Evolutionary conservation across 1,140 invertebrate species (phyloP).

Genomic region (Thalassaphorura encarpata): DNA sequence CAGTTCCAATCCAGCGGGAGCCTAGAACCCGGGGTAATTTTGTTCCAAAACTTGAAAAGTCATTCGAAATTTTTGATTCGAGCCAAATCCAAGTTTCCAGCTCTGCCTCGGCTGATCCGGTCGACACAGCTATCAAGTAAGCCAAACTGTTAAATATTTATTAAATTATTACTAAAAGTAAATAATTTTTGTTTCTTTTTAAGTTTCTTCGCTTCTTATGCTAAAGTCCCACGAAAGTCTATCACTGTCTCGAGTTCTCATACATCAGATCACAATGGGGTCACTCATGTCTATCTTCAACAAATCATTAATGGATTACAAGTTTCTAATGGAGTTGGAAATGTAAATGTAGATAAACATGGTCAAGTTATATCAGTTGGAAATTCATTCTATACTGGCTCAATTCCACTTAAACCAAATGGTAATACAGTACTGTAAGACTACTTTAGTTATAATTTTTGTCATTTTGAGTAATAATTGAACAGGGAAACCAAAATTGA

Average conservation of each 20-base stretch:
- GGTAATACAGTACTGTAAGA: too few species aligned
- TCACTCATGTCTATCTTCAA: slow-evolving; percentile 5
- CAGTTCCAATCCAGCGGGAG: neutral
- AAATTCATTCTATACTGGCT: too few species aligned
- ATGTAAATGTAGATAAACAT: too few species aligned
- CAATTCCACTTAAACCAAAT: too few species aligned
- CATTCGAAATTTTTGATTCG: neutral
- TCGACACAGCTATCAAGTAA: neutral
- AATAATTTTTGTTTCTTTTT: neutral
- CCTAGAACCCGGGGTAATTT: neutral
- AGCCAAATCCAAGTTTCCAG: neutral
- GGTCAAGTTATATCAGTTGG: too few species aligned
- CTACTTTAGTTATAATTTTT: too few species aligned
- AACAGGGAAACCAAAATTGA: too few species aligned
- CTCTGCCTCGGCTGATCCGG: neutral
- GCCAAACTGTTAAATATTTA: neutral
- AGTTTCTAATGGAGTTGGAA: neutral
- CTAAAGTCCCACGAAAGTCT: neutral
- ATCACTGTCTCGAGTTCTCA: neutral
- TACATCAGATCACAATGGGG: neutral
- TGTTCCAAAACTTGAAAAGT: neutral
- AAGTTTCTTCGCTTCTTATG: neutral
- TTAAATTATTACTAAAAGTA: neutral
- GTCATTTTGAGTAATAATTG: too few species aligned
- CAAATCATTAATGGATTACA: neutral